phyloP scores from a whole-genome alignment of 2,888 invertebrate species.

The Choristoneura rosaceana region DNA sequence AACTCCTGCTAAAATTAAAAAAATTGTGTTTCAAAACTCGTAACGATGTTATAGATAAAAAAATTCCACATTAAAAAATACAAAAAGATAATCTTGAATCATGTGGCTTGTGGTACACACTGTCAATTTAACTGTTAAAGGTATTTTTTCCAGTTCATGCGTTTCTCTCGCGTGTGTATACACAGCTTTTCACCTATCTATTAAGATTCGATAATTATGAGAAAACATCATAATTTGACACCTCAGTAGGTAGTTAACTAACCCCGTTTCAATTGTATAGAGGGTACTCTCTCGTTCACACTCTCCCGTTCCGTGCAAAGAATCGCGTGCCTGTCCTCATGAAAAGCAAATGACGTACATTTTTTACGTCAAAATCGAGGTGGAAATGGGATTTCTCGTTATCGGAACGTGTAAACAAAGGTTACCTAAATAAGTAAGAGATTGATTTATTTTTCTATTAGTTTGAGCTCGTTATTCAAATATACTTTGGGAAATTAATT shows the following conservation, averaged over 20 bases:
- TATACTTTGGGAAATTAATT: not conserved
- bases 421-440: conserved; percentile 16
- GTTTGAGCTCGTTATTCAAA: not conserved
- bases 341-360: conserved; percentile 38
- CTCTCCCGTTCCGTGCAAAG: conserved; percentile 44
- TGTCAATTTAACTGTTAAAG: too few relatives aligned
- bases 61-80: too few relatives aligned
- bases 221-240: too few relatives aligned
- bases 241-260: not conserved
- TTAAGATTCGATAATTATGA: too few relatives aligned
- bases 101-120: too few relatives aligned
- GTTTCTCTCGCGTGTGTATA: too few relatives aligned
- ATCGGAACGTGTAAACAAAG: conserved; percentile 31
- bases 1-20: too few relatives aligned
- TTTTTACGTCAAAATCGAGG: conserved; percentile 35
- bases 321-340: conserved; percentile 46
- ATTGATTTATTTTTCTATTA: conserved; percentile 7
- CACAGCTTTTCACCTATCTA: too few relatives aligned
- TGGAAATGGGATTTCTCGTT: conserved; percentile 34
- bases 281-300: conserved; percentile 3
- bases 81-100: too few relatives aligned
- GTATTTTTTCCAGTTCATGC: too few relatives aligned
- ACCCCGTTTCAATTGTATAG: not conserved
- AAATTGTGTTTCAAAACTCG: too few relatives aligned
- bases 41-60: too few relatives aligned